phyloP scores from a whole-genome alignment of 2,113 vertebrate species.

The Sminthopsis crassicaudata region DNA sequence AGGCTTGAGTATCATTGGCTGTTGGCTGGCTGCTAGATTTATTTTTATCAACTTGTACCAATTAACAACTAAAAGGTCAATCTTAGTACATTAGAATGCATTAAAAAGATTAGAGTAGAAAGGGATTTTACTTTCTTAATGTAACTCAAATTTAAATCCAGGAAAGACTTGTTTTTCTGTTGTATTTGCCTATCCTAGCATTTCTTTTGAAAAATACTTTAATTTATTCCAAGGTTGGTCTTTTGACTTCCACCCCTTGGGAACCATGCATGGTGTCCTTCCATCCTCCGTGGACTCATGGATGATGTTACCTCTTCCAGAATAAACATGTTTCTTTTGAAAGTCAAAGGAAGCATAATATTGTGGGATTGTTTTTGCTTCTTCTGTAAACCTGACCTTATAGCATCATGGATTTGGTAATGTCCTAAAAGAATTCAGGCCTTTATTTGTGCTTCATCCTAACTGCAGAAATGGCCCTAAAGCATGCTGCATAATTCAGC shows the following conservation, averaged over 20 bases:
- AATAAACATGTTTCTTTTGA: slow-evolving; percentile 23
- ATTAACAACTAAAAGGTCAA: slow-evolving; percentile 45
- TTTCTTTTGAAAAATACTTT: slow-evolving; percentile 53
- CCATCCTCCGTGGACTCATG: not conserved
- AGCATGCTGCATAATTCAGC: slow-evolving; percentile 80
- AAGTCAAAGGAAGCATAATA: slow-evolving; percentile 70
- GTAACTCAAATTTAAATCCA: slow-evolving; percentile 14
- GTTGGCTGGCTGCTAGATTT: slow-evolving; percentile 53
- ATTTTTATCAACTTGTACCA: slow-evolving; percentile 70
- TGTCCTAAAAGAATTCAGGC: slow-evolving; percentile 69
- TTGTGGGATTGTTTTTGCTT: slow-evolving; percentile 9
- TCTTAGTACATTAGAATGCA: slow-evolving; percentile 41
- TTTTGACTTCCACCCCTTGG: slow-evolving; percentile 35
- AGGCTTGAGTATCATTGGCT: slow-evolving; percentile 61
- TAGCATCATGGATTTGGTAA: slow-evolving; percentile 50
- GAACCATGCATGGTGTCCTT: not conserved
- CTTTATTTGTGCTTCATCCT: slow-evolving; percentile 67
- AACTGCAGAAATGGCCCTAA: slow-evolving; percentile 78
- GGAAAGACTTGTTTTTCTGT: slow-evolving; percentile 54
- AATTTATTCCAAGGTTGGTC: slow-evolving; percentile 20
- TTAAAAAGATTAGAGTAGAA: slow-evolving; percentile 37
- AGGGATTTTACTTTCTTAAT: slow-evolving; percentile 47
- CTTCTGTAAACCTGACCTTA: slow-evolving; percentile 62
- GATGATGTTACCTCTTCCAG: slow-evolving; percentile 28
- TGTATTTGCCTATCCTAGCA: slow-evolving; percentile 44